Conservation (phyloP, 2,888 invertebrate genomes). For the Scaptomyza cyrtandrae region DNA sequence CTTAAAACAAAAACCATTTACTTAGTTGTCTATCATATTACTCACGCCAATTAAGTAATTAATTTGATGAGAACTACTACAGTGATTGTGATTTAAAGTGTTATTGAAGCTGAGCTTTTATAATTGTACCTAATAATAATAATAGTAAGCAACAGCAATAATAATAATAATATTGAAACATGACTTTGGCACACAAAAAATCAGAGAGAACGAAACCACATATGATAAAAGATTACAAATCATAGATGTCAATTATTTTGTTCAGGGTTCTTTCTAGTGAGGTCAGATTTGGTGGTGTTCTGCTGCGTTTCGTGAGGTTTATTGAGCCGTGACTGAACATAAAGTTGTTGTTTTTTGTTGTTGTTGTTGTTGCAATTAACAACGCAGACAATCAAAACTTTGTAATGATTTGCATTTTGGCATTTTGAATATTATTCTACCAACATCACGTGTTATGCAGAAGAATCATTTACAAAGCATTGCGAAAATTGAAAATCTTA, state of each 20-base stretch:
- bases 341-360: not conserved
- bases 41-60: conserved; percentile 3
- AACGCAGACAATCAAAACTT: conserved; percentile 10
- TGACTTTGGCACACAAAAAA: conserved; percentile 23
- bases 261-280: conserved; percentile 43
- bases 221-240: conserved; percentile 14
- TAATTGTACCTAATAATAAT: conserved; percentile 1
- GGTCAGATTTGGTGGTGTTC: conserved; percentile 17
- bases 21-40: not conserved
- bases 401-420: conserved; percentile 27
- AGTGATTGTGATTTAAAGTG: conserved; percentile 3
- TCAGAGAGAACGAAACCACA: not conserved
- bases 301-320: conserved; percentile 1
- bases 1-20: not conserved
- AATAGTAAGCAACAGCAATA: conserved; percentile 1
- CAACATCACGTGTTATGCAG: not conserved
- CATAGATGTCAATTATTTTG: conserved; percentile 21
- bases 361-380: too few relatives aligned
- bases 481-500: conserved; percentile 61
- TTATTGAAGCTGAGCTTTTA: conserved; percentile 19
- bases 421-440: conserved; percentile 35
- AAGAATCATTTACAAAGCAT: conserved; percentile 36
- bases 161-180: not conserved
- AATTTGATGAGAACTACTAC: conserved; percentile 1
- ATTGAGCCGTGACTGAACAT: conserved; percentile 18